These are phyloP conservation scores for Okamejei kenojei DNA, from an alignment of 2,797 vertebrate species.

Conservation along the genomic window DNA sequence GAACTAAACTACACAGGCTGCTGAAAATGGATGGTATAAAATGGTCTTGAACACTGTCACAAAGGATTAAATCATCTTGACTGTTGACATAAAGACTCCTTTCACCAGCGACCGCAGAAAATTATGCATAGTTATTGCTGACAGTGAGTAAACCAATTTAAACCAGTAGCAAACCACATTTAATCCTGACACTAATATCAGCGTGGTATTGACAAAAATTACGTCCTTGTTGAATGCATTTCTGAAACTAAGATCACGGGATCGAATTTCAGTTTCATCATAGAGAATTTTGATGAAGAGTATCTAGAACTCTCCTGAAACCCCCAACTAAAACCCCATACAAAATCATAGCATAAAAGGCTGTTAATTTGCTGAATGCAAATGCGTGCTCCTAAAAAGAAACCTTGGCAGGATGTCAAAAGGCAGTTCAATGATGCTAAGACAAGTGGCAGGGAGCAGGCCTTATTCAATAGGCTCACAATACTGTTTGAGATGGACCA, in stretches of 20 bases:
- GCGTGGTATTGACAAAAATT: not conserved
- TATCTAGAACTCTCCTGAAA: not conserved
- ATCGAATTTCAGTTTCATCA: not conserved
- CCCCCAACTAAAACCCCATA: not conserved
- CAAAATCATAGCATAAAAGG: not conserved
- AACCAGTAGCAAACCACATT: not conserved
- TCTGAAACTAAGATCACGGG: not conserved
- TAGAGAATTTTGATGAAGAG: not conserved
- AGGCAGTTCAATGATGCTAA: not conserved
- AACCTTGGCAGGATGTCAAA: slow-evolving; percentile 14
- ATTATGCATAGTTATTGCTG: not conserved
- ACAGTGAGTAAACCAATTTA: not conserved
- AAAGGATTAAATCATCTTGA: not conserved
- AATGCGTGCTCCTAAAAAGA: not conserved
- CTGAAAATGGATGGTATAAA: not conserved
- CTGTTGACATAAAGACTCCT: not conserved
- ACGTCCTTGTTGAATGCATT: not conserved
- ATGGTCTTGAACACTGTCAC: not conserved
- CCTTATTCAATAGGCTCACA: not conserved
- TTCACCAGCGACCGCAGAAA: not conserved
- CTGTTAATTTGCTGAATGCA: not conserved
- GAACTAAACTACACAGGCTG: not conserved
- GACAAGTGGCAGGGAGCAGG: not conserved
- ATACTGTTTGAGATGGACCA: not conserved
- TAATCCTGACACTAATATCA: not conserved